Base-by-base conservation (phyloP, 2,113 vertebrate genomes). In the Saguinus imperator region DNA sequence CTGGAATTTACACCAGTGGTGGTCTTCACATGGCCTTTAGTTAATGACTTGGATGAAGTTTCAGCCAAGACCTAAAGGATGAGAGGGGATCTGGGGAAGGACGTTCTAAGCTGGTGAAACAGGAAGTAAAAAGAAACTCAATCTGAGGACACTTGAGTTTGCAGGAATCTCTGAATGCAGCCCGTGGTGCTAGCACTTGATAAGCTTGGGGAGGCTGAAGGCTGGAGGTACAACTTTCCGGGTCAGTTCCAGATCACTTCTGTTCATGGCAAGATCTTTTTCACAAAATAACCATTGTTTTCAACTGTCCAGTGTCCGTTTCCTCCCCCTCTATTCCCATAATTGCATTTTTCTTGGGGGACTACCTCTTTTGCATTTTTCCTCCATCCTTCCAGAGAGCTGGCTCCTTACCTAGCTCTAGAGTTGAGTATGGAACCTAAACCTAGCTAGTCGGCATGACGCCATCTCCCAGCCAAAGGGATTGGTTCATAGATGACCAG, bases 351-450 rank as follows among this genome's bases (percentile, higher is more conserved):
- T 75, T 29, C 32, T 57, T 94, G 68, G 17, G 27, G 29, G 6
- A 18, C 23, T 14, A 48, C 8, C 43, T 94, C 16, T 12, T 16
- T 29, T 21, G 8, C 1, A 0, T 48, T 43, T 21, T 1, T 1
- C 9, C 17, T 3, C 1, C 3, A 17, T 0, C 9, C 29, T 35
- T 70, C 0, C 48, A 75, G 10, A 16, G 13, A 29, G 4, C 43
- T 57, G 48, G 18, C 40, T 72, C 35, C 3, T 50, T 80, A 27
- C 17, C 37, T 25, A 61, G 6, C 4, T 45, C 27, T 45, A 29
- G 55, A 81, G 20, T 21, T 75, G 70, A 3, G 5, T 43, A 6
- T 76, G 23, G 50, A 27, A 57, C 55, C 20, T 77, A 43, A 72
- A 58, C 9, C 32, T 75, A 27, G 3, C 18, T 50, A 37, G 16